Conservation (phyloP, 2,888 invertebrate species). For the Tromatobia lineatoria region DNA sequence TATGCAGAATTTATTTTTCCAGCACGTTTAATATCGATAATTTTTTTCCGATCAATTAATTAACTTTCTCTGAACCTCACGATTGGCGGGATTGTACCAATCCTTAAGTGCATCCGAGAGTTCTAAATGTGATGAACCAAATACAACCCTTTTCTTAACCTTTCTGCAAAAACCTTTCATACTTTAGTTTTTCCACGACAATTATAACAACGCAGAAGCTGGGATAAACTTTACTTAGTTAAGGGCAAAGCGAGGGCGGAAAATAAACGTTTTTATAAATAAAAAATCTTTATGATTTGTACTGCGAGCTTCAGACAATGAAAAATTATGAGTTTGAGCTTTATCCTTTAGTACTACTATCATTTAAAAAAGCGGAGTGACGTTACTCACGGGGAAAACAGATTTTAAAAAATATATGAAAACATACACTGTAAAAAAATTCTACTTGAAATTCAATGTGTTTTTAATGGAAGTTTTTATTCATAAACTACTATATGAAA, state of each 20-base stretch:
- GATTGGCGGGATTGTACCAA: no score
- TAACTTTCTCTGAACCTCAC: no score
- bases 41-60: no score
- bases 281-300: conserved; percentile 24
- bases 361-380: not conserved
- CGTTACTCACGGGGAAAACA: no score
- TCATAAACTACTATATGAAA: no score
- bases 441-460: no score
- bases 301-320: conserved; percentile 13
- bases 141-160: conserved; percentile 1
- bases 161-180: not conserved
- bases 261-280: not conserved
- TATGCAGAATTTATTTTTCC: no score
- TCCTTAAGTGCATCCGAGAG: not conserved
- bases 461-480: no score
- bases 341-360: conserved; percentile 1
- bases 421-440: no score
- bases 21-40: no score
- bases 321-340: conserved; percentile 20
- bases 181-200: not conserved
- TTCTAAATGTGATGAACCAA: not conserved
- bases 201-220: not conserved
- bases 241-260: conserved; percentile 13
- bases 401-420: no score
- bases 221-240: conserved; percentile 42